A percentile compares a stretch with the other conserved stretches of the same genome.
Conservation (phyloP, 1,140 invertebrate genomes). For the Drosophila grimshawi region DNA sequence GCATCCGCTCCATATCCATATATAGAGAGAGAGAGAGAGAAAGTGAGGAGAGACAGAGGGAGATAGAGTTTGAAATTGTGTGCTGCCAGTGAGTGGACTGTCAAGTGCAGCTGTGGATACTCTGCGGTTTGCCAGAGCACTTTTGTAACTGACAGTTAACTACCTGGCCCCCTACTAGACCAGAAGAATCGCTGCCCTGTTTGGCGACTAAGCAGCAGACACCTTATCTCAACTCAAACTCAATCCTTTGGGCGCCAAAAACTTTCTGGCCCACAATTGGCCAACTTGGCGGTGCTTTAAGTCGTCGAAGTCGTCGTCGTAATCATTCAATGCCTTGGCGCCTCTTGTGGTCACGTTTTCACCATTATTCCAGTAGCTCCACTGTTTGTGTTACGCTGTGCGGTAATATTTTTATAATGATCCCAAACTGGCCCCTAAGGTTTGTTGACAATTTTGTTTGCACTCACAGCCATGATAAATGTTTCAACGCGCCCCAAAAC, state of each 20-base stretch:
- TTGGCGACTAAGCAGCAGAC: slow-evolving; percentile 17
- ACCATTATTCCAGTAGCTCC: slow-evolving; percentile 58
- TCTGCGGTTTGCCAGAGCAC: slow-evolving; percentile 60
- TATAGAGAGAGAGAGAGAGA: background rate
- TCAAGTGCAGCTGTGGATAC: slow-evolving; percentile 57
- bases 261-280: slow-evolving; percentile 50
- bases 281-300: slow-evolving; percentile 37
- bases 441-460: slow-evolving; percentile 67
- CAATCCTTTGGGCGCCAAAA: slow-evolving; percentile 43
- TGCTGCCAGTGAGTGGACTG: slow-evolving; percentile 38
- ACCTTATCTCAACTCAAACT: slow-evolving; percentile 11
- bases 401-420: slow-evolving; percentile 77
- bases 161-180: slow-evolving; percentile 15
- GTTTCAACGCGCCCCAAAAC: slow-evolving; percentile 36
- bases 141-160: slow-evolving; percentile 52
- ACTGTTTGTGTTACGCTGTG: slow-evolving; percentile 20
- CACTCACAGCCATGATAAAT: slow-evolving; percentile 53
- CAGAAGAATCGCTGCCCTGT: background rate
- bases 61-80: background rate
- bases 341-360: slow-evolving; percentile 74
- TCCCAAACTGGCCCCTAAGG: slow-evolving; percentile 43
- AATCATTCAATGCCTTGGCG: slow-evolving; percentile 48
- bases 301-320: slow-evolving; percentile 28
- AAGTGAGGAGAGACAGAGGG: background rate
- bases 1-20: background rate